Conservation (phyloP, 1,140 invertebrate genomes). For the Sitobion miscanthi region DNA sequence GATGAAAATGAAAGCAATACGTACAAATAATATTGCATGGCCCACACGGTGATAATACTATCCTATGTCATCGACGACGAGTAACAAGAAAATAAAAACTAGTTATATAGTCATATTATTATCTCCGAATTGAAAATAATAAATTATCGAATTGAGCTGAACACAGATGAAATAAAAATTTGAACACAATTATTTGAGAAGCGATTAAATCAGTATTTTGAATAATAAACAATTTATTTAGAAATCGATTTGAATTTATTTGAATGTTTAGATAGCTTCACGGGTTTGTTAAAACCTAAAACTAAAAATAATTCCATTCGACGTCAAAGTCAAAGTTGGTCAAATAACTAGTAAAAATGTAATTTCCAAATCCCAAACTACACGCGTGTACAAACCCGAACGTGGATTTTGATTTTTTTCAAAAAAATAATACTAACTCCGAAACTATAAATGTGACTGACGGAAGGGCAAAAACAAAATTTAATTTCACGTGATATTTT, state of each 20-base stretch:
- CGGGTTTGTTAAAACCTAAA: too few species aligned
- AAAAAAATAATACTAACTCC: not conserved
- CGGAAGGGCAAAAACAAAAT: not conserved
- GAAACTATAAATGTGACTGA: not conserved
- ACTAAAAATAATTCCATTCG: too few species aligned
- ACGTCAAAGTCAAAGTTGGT: too few species aligned
- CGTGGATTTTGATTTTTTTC: not conserved
- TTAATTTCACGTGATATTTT: too few species aligned
- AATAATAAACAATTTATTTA: too few species aligned
- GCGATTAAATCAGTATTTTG: too few species aligned
- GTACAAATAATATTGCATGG: not conserved
- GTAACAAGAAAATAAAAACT: not conserved
- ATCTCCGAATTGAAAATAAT: not conserved
- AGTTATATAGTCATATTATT: not conserved
- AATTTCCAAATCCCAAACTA: not conserved
- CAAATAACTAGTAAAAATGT: too few species aligned
- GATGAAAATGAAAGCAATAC: not conserved
- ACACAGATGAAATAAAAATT: too few species aligned
- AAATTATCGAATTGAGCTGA: not conserved
- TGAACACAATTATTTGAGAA: too few species aligned
- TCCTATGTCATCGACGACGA: not conserved
- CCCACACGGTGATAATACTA: not conserved
- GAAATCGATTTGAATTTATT: too few species aligned
- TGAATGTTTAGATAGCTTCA: too few species aligned
- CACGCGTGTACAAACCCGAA: not conserved